Conservation (phyloP, 2,797 vertebrate species). For the Enteromius trimaculatus region DNA sequence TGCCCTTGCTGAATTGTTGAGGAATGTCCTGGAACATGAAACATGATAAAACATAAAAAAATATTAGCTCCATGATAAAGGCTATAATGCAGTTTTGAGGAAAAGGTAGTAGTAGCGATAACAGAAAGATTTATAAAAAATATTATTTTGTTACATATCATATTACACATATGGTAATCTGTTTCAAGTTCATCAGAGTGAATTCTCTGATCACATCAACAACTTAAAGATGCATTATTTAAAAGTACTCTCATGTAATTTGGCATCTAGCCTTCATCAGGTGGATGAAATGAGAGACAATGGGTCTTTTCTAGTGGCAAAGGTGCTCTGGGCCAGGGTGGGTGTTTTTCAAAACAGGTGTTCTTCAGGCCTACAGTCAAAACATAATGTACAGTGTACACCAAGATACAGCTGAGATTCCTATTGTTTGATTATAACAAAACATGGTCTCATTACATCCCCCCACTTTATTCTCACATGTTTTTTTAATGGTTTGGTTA, state of each 20-base stretch:
- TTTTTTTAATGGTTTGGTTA: too few species aligned
- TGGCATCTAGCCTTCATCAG: constrained; percentile 13
- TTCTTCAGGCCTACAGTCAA: constrained; percentile 20
- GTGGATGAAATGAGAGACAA: constrained; percentile 4
- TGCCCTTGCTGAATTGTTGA: constrained; percentile 21
- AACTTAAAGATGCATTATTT: constrained; percentile 16
- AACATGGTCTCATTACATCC: background rate
- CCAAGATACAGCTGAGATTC: constrained; percentile 12
- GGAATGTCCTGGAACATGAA: too few species aligned
- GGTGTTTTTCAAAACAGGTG: constrained; percentile 14
- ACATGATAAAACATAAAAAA: constrained; percentile 1
- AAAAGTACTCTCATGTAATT: constrained; percentile 18
- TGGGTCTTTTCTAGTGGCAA: constrained; percentile 11
- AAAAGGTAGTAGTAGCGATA: background rate
- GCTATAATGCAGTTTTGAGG: constrained; percentile 22
- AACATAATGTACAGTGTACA: background rate
- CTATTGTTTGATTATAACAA: constrained; percentile 1
- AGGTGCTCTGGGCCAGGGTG: constrained; percentile 2
- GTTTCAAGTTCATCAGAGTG: constrained; percentile 19
- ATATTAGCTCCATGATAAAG: constrained; percentile 6
- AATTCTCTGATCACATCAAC: constrained; percentile 26
- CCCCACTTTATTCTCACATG: too few species aligned
- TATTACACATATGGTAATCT: background rate
- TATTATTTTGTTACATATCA: constrained; percentile 7
- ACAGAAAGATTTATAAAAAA: background rate